These are phyloP conservation scores for Lepeophtheirus salmonis DNA, from an alignment of 1,140 invertebrate species.

Conservation along the genomic window DNA sequence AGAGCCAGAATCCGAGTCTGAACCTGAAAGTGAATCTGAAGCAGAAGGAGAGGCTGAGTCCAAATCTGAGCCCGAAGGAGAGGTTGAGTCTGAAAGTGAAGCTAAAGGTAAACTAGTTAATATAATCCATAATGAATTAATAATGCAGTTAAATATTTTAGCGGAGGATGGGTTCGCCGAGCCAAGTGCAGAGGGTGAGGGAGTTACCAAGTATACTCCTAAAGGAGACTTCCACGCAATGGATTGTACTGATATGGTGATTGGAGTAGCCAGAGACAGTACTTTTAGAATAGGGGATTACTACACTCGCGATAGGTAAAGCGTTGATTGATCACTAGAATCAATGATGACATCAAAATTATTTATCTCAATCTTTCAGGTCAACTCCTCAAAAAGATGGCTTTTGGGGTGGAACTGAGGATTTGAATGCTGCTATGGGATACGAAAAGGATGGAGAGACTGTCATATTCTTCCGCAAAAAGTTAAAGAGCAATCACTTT, in stretches of 20 bases:
- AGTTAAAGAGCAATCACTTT: conserved; percentile 36
- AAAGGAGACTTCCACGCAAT: conserved; percentile 37
- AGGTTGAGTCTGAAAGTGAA: no score
- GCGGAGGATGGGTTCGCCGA: conserved; percentile 10
- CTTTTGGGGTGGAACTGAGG: conserved; percentile 71
- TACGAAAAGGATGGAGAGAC: conserved; percentile 71
- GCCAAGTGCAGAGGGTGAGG: conserved; percentile 18
- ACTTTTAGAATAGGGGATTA: conserved; percentile 67
- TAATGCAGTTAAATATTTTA: not conserved
- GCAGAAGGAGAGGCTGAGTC: conserved; percentile 6
- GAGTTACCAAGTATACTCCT: conserved; percentile 19
- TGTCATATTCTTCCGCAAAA: conserved; percentile 69
- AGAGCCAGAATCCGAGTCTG: conserved; percentile 11
- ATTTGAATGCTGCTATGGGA: conserved; percentile 64
- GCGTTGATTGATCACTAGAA: conserved; percentile 16
- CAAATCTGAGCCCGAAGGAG: no score
- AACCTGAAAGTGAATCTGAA: conserved; percentile 18
- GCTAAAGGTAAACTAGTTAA: no score
- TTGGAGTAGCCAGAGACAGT: conserved; percentile 57
- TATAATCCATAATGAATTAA: not conserved
- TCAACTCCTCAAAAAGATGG: conserved; percentile 66
- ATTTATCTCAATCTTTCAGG: not conserved
- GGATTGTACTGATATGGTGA: conserved; percentile 87
- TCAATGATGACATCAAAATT: not conserved
- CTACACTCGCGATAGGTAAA: conserved; percentile 57